Percentiles rank a stretch among this genome's conserved stretches.
These are phyloP conservation scores for Scrobipalpa atriplicella DNA, from an alignment of 2,888 invertebrate genomes.

Conservation along the genomic window DNA sequence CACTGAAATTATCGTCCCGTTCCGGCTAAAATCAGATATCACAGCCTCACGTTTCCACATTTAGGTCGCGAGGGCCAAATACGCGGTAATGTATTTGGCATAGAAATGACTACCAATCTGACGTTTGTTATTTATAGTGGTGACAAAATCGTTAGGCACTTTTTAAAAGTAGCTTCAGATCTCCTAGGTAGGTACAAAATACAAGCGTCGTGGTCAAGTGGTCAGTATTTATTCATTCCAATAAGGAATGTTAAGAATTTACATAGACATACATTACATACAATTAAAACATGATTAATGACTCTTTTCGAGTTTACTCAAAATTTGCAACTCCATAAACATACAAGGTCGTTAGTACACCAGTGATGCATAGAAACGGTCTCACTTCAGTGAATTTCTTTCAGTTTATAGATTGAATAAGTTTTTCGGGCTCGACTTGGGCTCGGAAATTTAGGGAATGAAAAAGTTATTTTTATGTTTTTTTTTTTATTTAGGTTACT, in stretches of 20 bases:
- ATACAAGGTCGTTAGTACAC: neutral
- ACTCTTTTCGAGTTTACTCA: neutral
- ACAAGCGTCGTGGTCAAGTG: too few species aligned
- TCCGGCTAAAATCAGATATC: conserved; percentile 8
- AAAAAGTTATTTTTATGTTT: neutral
- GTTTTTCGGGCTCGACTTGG: neutral
- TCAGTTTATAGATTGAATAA: neutral
- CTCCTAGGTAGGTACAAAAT: too few species aligned
- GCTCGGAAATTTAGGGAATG: neutral
- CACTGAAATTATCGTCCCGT: conserved; percentile 14
- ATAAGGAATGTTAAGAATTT: too few species aligned
- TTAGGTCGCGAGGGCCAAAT: conserved; percentile 10
- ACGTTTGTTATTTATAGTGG: too few species aligned
- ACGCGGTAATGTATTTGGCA: too few species aligned
- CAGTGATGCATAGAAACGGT: neutral
- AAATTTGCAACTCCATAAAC: neutral
- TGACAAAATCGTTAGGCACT: too few species aligned
- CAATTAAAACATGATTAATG: too few species aligned
- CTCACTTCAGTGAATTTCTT: neutral
- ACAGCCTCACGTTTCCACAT: neutral
- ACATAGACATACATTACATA: too few species aligned
- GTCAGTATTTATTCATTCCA: too few species aligned
- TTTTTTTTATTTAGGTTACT: too few species aligned
- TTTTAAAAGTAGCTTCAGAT: too few species aligned
- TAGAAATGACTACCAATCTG: too few species aligned